Base-by-base conservation (phyloP, 2,888 invertebrate species). In the Eumerus sabulonum region DNA sequence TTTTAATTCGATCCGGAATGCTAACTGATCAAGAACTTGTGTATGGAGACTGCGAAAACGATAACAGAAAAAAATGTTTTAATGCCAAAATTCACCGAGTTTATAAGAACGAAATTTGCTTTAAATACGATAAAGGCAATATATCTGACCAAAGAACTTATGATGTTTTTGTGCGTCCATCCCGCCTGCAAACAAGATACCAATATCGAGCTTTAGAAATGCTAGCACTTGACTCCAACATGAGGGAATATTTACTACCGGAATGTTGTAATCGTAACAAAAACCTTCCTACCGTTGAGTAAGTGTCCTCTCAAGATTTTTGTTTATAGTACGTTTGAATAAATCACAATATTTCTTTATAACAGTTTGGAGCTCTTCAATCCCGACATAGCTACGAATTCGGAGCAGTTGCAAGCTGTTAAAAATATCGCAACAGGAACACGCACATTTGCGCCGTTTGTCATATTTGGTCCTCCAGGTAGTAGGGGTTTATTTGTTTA, bases 391-490 rank as follows among this genome's bases (percentile, higher is more conserved):
- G 87, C 86, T 47, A 82, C 83, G 0, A 94, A 94, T 87, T 83
- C 86, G 0, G 91, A 93, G 82, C 94, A 95, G 84, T 89, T 89
- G 81, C 89, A 90, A 56, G 94, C 94, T 0, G 93, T 96, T 0
- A 85, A 89, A 57, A 92, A 93, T 83, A 94, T 95, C 53, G 84
- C 94, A 5, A 89, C 91, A 14, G 92, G 92, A 9, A 90, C 92
- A 0, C 91, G 92, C 0, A 90, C 91, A 4, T 91, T 91, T 0
- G 91, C 91, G 0, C 96, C 97, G 0, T 97, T 95, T 85, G 91
- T 96, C 38, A 90, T 97, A 47, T 96, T 94, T 88, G 97, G 97
- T 1, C 97, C 97, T 42, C 96, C 97, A 53, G 97, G 96, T 76
- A 93, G 12, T 3, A 1, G 11, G 7, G n/a, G 3, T 36, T 36